Base-by-base conservation (phyloP, 2,113 vertebrate genomes). In the Chamaea fasciata region DNA sequence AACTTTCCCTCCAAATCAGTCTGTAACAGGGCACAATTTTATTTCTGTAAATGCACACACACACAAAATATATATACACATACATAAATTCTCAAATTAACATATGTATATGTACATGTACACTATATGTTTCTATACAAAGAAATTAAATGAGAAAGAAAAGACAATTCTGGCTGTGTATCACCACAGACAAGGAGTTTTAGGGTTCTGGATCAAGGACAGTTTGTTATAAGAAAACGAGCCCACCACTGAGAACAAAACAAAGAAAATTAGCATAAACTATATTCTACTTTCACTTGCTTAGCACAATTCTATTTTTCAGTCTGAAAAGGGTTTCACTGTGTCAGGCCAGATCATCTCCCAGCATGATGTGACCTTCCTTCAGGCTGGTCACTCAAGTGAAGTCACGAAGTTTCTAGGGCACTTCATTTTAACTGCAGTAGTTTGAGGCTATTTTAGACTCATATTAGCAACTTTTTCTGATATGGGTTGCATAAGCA, bases 321-420 rank as follows among this genome's bases (percentile, higher is more conserved):
- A 88, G 52, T 31, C 55, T 96, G 39, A 69, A 80, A 94, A 94
- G 47, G n/a, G 4, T 60, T 93, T 37, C 20, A 17, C 8, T n/a
- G 22, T 67, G 71, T 74, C 84, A 93, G 50, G 59, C 39, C 53
- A 93, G 70, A 87, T 94, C 68, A 81, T 67, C 37, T 93, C 87
- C 73, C 87, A 92, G 79, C 63, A 63, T 56, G 87, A 90, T 68
- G 56, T 96, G 96, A 96, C 93, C 85, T 96, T 94, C 87, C 85
- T 95, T 92, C 88, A 88, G 96, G 90, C 94, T 95, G 84, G 91
- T 74, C 71, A 75, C 79, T 94, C 90, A 95, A 96, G 47, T 71
- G 94, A 91, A 92, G 79, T 91, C 68, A 71, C 59, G 35, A 94
- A 91, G 67, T 88, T 95, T 93, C 78, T 95, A 85, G 84, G 74